Evolutionary conservation across 2,797 vertebrate genomes (phyloP), one percentile per base, ranked within the genome.

Genomic region (Rhinella marina): DNA sequence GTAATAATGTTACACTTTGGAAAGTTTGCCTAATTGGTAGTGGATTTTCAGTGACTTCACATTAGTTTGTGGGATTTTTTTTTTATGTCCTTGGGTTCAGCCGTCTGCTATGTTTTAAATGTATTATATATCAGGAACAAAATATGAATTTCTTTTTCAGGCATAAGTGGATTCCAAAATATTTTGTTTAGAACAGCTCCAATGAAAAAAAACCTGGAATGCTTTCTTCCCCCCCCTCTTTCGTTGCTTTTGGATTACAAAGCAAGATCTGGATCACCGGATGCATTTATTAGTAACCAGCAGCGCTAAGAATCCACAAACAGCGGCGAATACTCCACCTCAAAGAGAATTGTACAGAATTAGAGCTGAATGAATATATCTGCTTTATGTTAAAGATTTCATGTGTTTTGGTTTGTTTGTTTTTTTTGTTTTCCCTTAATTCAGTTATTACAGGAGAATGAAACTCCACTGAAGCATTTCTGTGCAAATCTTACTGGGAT

Each of bases 111-210:
- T 87, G 32, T 87, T 81, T 82, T 23, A 68, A 27, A 29, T 50
- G 41, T 82, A 32, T 85, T 86, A 59, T 82, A 66, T 86, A 86
- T 86, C 73, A 32, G 80, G 88, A 89, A 89, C 88, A 89, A 89
- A 88, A 89, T 89, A 83, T 89, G 79, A 86, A 86, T 89, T 89
- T 89, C 88, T 89, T 89, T 89, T 89, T 82, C 88, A 89, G 88
- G 88, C 79, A 50, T 89, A 89, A 89, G 84, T 89, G 88, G 88
- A 89, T 86, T 89, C 88, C 88, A 89, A 89, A 89, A 86, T 86
- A 89, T 86, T 86, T 89, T 89, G 84, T 89, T 89, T 89, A 89
- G 88, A 86, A 66, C 88, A 86, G 88, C 88, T 86, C 68, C 88
- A 89, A 72, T 62, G 88, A 82, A 86, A 88, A 70, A 87, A 86